Evolutionary conservation across 2,888 invertebrate species (phyloP), one percentile per base, ranked within the genome.

Genomic region (Petrolisthes cinctipes): DNA sequence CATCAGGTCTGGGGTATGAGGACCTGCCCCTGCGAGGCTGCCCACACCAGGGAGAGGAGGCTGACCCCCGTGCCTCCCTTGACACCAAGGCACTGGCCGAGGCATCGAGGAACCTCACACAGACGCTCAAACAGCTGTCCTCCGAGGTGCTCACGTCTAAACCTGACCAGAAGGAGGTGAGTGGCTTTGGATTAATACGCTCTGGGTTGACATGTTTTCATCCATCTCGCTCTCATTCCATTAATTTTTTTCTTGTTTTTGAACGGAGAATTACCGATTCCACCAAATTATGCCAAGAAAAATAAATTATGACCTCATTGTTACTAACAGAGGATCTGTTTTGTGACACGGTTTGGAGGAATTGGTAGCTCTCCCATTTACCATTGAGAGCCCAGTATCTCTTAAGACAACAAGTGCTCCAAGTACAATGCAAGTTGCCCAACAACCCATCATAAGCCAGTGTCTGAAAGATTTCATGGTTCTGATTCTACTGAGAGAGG

Each of bases 71-170:
- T 85, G 88, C 81, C 76, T 90, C 91, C 88, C 88, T 94, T 86
- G 96, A 96, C 92, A 95, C 96, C 23, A 94, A 95, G 92, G 96
- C 96, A 82, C 94, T 98, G 78, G 96, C 97, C 91, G 97, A 98
- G 93, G 98, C 98, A 14, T 97, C 97, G 51, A 95, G 97, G 92
- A 98, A 97, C 93, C 94, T 98, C 91, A 97, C 97, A 86, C 97
- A 97, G 93, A 98, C 97, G 85, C 93, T 98, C 88, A 96, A 97
- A 92, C 97, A 97, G 93, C 94, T 98, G 88, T 97, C 97, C 88
- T 97, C 97, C 91, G 97, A 97, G 93, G 97, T 97, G 89, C 95
- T 97, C 92, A 97, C 96, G 91, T 94, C 88, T 85, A 91, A 91
- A 82, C 87, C 89, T 54, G 83, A 86, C 57, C 82, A 87, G 68